Percentiles rank a stretch among this genome's conserved stretches.
These are phyloP conservation scores for Triops longicaudatus DNA, from an alignment of 1,140 invertebrate species.

Conservation along the genomic window DNA sequence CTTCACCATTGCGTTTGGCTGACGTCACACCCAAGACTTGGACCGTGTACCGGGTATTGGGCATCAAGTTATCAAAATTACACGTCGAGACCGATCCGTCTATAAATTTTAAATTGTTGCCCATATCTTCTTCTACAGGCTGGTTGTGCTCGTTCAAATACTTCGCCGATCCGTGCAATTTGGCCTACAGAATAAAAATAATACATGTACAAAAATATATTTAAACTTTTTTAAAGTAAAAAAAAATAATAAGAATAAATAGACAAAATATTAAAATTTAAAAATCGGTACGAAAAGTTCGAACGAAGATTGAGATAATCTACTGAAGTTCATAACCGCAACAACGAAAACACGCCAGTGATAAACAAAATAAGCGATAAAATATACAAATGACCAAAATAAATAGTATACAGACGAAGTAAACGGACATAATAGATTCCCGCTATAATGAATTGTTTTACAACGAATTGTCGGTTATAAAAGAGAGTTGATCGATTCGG, in stretches of 20 bases:
- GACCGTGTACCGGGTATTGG: slow-evolving; percentile 68
- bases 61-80: slow-evolving; percentile 54
- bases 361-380: too few relatives aligned
- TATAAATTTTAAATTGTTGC: slow-evolving; percentile 50
- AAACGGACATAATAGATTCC: too few relatives aligned
- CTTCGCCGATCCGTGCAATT: slow-evolving; percentile 49
- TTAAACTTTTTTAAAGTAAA: slow-evolving; percentile 19
- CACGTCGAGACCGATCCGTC: slow-evolving; percentile 44
- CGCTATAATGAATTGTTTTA: too few relatives aligned
- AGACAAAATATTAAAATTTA: too few relatives aligned
- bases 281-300: too few relatives aligned
- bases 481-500: too few relatives aligned
- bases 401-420: too few relatives aligned
- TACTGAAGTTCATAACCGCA: too few relatives aligned
- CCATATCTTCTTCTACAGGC: slow-evolving; percentile 46
- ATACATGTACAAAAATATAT: slow-evolving; percentile 29
- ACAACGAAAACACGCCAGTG: too few relatives aligned
- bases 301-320: too few relatives aligned
- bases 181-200: slow-evolving; percentile 43
- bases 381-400: too few relatives aligned
- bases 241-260: not conserved
- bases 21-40: slow-evolving; percentile 55
- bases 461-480: too few relatives aligned
- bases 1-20: slow-evolving; percentile 54
- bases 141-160: slow-evolving; percentile 51